phyloP scores from a whole-genome alignment of 2,113 vertebrate species.

The Prionailurus viverrinus region DNA sequence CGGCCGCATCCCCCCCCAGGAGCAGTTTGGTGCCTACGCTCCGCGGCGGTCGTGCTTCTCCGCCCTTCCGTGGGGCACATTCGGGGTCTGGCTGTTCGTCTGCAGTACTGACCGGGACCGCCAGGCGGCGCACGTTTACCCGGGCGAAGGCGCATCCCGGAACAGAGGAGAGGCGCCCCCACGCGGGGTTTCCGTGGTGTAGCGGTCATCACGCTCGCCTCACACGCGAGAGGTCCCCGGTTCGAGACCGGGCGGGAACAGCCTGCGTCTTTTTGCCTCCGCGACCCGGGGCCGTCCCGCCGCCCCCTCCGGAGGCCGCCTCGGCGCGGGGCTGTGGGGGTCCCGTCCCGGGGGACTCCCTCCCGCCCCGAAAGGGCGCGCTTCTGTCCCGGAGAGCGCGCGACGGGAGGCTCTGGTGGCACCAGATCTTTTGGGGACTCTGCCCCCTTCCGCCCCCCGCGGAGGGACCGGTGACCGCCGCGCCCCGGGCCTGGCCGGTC shows the following conservation, averaged over 20 bases:
- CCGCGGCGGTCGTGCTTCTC: background rate
- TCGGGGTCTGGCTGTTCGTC: background rate
- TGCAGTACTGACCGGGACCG: background rate
- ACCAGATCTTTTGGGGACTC: background rate
- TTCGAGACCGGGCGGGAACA: conserved; percentile 93
- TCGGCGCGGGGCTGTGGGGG: too few relatives aligned
- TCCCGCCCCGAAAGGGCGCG: background rate
- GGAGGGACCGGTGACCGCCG: too few relatives aligned
- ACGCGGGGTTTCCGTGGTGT: conserved; percentile 90
- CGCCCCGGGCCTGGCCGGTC: fast-evolving
- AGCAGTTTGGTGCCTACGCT: background rate
- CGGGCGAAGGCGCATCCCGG: fast-evolving
- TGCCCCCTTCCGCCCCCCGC: background rate
- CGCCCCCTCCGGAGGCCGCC: background rate
- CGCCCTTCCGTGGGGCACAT: background rate
- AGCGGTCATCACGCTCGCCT: conserved; percentile 94
- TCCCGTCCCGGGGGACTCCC: background rate
- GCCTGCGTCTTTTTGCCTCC: fast-evolving
- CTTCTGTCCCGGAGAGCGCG: background rate
- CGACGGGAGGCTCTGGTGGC: background rate
- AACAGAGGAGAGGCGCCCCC: fast-evolving
- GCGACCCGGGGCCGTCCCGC: too few relatives aligned
- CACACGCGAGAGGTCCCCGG: conserved; percentile 92
- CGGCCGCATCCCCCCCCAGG: background rate
- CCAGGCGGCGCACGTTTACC: background rate